These are phyloP conservation scores for Oxyruncus cristatus DNA, from an alignment of 2,113 vertebrate genomes.

Conservation along the genomic window DNA sequence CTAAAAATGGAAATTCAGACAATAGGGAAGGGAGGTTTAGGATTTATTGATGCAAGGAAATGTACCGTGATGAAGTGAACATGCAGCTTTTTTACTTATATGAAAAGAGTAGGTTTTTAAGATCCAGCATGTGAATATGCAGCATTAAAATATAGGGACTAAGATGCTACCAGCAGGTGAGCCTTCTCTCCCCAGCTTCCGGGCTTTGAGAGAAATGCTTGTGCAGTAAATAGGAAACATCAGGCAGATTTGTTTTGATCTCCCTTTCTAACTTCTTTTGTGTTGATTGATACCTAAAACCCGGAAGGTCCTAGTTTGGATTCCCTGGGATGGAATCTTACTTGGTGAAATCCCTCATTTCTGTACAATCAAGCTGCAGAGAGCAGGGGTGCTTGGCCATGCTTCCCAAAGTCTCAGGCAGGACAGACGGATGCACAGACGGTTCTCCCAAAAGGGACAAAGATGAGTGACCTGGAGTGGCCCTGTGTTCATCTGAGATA, in stretches of 20 bases:
- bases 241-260: fast-evolving
- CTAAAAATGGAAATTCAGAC: slow-evolving; percentile 2
- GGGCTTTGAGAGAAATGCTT: background rate
- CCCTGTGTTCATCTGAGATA: background rate
- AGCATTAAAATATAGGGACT: background rate
- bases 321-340: background rate
- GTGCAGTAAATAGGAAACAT: background rate
- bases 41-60: background rate
- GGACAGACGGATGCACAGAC: background rate
- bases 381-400: background rate
- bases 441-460: background rate
- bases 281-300: background rate
- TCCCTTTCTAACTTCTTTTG: background rate
- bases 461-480: background rate
- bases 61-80: background rate
- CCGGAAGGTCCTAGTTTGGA: background rate
- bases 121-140: background rate
- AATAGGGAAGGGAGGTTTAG: background rate
- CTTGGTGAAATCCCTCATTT: background rate
- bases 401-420: background rate
- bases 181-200: background rate
- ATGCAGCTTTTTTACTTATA: background rate
- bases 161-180: background rate
- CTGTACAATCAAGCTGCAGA: background rate
- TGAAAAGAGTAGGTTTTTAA: background rate